Base-by-base conservation (phyloP, 2,113 vertebrate species). In the Salvelinus namaycush region DNA sequence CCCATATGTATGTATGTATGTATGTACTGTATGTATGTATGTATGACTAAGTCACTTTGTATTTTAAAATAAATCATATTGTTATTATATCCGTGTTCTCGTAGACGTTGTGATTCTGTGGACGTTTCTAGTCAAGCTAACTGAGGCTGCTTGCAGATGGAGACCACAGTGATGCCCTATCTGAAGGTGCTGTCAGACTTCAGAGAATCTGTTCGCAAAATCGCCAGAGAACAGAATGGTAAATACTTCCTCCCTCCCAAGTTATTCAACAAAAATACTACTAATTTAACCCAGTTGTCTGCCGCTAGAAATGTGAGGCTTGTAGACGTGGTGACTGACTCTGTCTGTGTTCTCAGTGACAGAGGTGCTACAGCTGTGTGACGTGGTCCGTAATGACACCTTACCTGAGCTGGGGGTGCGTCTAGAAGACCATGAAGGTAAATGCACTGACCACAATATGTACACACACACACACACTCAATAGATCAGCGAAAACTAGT, bases 341-440 rank as follows among this genome's bases (percentile, higher is more conserved):
- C 13, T 44, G 69, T 73, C 48, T 59, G 24, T 76, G 26, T 64
- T 74, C 0, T 49, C 77, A 99, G 98, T 97, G 31, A 93, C 82
- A 0, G 95, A 94, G 90, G 85, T 98, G 74, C 93, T 99, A 79
- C 93, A 94, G 86, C 88, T 99, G 79, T 95, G 97, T 1, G 98
- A 99, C 0, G 67, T 87, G 27, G 88, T 99, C 24, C 93, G 98
- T 26, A 96, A 99, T 4, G 94, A 98, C 7, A 76, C 95, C 73
- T 90, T 99, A 69, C 97, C 97, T 0, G 97, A 98, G 74, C 94
- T 98, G 0, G 98, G 98, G 0, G 97, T 99, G 81, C 94, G 98
- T 22, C 90, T 99, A 59, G 98, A 99, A 79, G 97, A 99, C 75
- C 97, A 97, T 1, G 98, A 99, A 95, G 98, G 97, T 99, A 90